phyloP scores from a whole-genome alignment of 2,888 invertebrate genomes.

The Timema podura region DNA sequence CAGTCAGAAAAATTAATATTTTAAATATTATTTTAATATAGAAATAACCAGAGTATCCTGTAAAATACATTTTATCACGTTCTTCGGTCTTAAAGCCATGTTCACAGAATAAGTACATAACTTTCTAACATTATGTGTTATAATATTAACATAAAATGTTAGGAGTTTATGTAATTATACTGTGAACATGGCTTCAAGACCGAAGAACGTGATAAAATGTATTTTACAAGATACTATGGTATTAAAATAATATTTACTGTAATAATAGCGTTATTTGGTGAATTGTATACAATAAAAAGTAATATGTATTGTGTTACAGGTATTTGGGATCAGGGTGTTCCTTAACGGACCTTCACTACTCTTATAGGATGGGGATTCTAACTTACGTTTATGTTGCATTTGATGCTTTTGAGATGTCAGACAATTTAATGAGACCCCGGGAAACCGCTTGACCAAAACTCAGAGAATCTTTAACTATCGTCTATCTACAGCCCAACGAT shows the following conservation, averaged over 20 bases:
- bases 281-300: not conserved
- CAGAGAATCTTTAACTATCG: conserved; percentile 5
- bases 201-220: not conserved
- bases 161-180: not conserved
- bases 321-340: conserved; percentile 1
- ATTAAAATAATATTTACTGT: not conserved
- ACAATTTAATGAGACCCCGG: not conserved
- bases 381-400: not conserved
- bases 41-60: not conserved
- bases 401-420: not conserved
- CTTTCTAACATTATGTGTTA: not conserved
- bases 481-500: not conserved
- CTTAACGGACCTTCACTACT: not conserved
- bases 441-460: conserved; percentile 8
- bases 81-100: not conserved
- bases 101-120: not conserved
- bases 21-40: not conserved
- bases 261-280: not conserved
- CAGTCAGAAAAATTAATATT: not conserved
- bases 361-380: not conserved
- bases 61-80: not conserved
- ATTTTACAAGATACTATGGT: not conserved
- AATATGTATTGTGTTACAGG: not conserved
- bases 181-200: not conserved
- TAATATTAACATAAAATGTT: not conserved